Base-by-base conservation (phyloP, 2,888 invertebrate species). In the Caenorhabditis doughertyi region DNA sequence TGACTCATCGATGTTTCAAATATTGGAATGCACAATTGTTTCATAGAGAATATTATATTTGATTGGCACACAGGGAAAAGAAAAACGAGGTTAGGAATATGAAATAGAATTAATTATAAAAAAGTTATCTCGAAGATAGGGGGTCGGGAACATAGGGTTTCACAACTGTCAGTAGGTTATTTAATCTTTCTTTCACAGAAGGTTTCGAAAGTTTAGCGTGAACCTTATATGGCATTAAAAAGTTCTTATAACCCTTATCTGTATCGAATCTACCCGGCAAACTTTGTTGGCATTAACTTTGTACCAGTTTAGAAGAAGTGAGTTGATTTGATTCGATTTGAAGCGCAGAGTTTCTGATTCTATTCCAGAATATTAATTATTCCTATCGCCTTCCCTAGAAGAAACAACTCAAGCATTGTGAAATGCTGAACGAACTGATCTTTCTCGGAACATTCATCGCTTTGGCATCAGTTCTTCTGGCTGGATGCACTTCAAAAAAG, bases 351-450 rank as follows among this genome's bases (percentile, higher is more conserved):
- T n/a, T n/a, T n/a, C n/a, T n/a, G n/a, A n/a, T 13, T 13, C 23
- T 23, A 29, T 51, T 65, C 35, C 27, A 47, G 47, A 64, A 18
- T 44, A n/a, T 11, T 47, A 44, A 47, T 64, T 21, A 49, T 49
- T 49, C 27, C 62, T 16, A 44, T 16, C 47, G 47, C 21, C 27
- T 56, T 70, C 55, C 16, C 55, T 25, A 3, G 25, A 16, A 44
- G 25, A 62, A 16, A 39, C 21, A 35, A 18, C 32, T 13, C 39
- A 29, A 39, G 27, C 39, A 60, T 42, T 39, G 25, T 21, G n/a
- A 16, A 16, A 73, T 65, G 65, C n/a, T 67, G 27, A 39, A 58
- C 58, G 74, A 67, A 67, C n/a, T 27, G 16, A 51, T 67, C 44
- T 58, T 76, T 21, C 27, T 67, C 49, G 74, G 55, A 44, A 16